Evolutionary conservation across 2,113 vertebrate species (phyloP).

Genomic region (Sturnus vulgaris): DNA sequence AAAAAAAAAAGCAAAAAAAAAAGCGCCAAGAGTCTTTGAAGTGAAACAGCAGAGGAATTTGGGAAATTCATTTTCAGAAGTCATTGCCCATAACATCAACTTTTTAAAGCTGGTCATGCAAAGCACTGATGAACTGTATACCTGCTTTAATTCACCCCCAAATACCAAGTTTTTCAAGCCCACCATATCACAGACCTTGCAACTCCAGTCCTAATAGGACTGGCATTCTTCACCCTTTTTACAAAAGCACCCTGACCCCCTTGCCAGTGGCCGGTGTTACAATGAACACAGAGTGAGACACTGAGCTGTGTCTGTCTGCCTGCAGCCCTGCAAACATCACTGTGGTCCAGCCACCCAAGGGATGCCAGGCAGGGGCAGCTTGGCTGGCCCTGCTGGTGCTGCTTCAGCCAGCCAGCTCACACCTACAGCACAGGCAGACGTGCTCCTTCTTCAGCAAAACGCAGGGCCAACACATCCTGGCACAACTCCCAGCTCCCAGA

Average conservation of each 20-base stretch:
- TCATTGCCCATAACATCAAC: neutral
- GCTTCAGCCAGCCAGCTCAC: neutral
- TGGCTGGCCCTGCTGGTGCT: neutral
- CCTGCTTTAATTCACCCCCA: neutral
- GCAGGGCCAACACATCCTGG: neutral
- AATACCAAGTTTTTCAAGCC: neutral
- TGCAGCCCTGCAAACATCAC: neutral
- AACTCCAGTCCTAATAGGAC: neutral
- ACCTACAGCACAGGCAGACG: neutral
- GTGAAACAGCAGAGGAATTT: neutral
- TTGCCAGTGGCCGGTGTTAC: neutral
- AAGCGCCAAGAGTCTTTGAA: neutral
- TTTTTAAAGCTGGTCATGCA: neutral
- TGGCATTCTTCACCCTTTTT: neutral
- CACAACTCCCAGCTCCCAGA: neutral
- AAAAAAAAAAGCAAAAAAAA: neutral
- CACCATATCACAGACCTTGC: rapidly evolving
- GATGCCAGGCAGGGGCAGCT: neutral
- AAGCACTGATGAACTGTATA: neutral
- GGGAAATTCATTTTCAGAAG: neutral
- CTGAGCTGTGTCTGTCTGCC: neutral
- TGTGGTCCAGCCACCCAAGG: neutral
- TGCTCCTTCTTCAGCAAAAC: neutral
- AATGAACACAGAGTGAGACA: neutral
- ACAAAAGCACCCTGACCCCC: neutral